Evolutionary conservation across 92 coral and sea anemone genomes (phyloP), one percentile per base, ranked within the genome.

Genomic region (Parazoanthus swiftii): DNA sequence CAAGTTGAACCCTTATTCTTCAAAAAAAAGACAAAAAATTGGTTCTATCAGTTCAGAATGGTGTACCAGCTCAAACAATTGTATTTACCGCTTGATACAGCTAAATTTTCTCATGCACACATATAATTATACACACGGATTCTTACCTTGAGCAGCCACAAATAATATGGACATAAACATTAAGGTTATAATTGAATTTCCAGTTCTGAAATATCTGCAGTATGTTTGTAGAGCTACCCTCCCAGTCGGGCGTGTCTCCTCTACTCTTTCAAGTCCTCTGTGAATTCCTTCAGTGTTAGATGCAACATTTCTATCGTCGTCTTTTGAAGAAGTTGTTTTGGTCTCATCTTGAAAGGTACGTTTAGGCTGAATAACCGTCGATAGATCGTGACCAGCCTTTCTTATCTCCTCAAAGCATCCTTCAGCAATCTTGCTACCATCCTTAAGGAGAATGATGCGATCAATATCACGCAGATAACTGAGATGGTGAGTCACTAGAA

Each of bases 171-270:
- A 43, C 6, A 59, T 48, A 84, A 84, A 35, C 87, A 71, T 44
- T 73, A 84, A 73, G 25, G 65, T 84, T 8, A 84, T 42, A 84
- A 72, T 44, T 15, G 87, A 84, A 33, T 84, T 84, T 71, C 87
- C 87, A 84, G 78, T 73, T 84, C 87, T 84, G 63, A 84, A 84
- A 26, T 84, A 84, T 16, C 50, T 84, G 78, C 79, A 84, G 68
- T 84, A 84, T 6, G 87, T 84, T 21, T 46, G n/a, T 29, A 84
- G 43, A 6, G 66, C 79, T 44, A 84, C 87, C 3, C 67, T 84
- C 16, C 87, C 87, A 35, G 87, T 84, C 1, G 35, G 46, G 16
- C 87, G 79, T 7, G 87, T 26, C 65, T 84, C 87, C 25, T 84
- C 87, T 33, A 72, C 87, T 71, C 78, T 46, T 46, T 71, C 87